These are phyloP conservation scores for Buceros bicornis DNA, from an alignment of 2,797 vertebrate genomes.

Conservation along the genomic window DNA sequence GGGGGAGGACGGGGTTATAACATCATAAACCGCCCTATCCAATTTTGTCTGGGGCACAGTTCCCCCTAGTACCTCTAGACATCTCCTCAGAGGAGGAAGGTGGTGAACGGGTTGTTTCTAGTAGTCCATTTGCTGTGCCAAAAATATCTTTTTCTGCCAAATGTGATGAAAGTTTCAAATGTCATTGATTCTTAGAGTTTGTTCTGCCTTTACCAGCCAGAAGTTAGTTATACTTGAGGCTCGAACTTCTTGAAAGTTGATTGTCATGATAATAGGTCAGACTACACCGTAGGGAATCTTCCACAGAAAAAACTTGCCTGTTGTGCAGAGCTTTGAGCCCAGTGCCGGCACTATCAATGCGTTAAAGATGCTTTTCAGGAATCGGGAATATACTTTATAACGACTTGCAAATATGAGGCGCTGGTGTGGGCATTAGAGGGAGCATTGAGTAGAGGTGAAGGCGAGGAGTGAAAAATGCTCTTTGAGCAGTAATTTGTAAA, in stretches of 20 bases:
- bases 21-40: background rate
- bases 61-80: background rate
- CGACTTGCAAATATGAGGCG: background rate
- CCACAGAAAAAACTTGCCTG: background rate
- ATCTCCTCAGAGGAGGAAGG: background rate
- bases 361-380: background rate
- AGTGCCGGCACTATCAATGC: too few species aligned
- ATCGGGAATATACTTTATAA: background rate
- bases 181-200: background rate
- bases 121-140: background rate
- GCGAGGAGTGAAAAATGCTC: background rate
- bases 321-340: background rate
- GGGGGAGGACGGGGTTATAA: background rate
- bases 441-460: background rate
- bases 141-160: background rate
- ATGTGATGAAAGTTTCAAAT: background rate
- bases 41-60: background rate
- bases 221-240: background rate
- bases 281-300: background rate
- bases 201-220: background rate
- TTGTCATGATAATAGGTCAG: background rate
- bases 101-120: background rate
- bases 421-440: background rate
- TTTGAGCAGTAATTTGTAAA: background rate
- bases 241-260: background rate